Conservation (phyloP, 1,140 invertebrate species). For the Drosophila jambulina region DNA sequence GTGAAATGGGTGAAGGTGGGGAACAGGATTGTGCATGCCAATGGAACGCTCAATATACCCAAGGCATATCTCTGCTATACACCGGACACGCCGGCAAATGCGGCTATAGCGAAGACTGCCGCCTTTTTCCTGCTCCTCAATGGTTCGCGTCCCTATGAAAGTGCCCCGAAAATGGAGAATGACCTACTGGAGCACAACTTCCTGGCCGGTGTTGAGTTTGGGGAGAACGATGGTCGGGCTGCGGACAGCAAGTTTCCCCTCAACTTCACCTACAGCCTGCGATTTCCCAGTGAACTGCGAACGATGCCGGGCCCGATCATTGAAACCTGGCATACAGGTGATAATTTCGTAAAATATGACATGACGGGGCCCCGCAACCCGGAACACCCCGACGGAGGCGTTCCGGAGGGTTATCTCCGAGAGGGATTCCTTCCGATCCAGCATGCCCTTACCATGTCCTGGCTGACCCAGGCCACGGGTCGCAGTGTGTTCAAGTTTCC, state of each 20-base stretch:
- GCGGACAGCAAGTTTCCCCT: constrained; percentile 5
- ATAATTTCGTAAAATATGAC: constrained; percentile 39
- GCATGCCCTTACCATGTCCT: constrained; percentile 86
- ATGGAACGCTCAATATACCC: constrained; percentile 40
- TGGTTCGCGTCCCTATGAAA: constrained; percentile 25
- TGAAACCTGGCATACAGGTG: constrained; percentile 58
- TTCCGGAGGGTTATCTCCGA: constrained; percentile 86
- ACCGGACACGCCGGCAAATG: constrained; percentile 8
- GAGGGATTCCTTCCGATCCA: constrained; percentile 88
- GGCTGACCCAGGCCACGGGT: constrained; percentile 35
- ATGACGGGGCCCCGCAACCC: constrained; percentile 62
- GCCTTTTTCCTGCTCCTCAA: neutral
- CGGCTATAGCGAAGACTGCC: neutral
- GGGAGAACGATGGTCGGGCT: neutral
- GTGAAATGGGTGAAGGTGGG: neutral
- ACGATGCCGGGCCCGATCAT: constrained; percentile 22
- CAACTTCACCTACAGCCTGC: constrained; percentile 23
- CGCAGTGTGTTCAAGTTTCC: constrained; percentile 17
- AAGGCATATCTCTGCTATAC: constrained; percentile 33
- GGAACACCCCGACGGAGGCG: constrained; percentile 55
- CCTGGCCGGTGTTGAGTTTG: constrained; percentile 44
- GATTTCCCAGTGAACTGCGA: constrained; percentile 58
- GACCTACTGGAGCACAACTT: constrained; percentile 40
- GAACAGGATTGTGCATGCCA: constrained; percentile 32
- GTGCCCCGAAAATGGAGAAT: constrained; percentile 13